Base-by-base conservation (phyloP, 2,888 invertebrate species). In the Galerucella nymphaeae region DNA sequence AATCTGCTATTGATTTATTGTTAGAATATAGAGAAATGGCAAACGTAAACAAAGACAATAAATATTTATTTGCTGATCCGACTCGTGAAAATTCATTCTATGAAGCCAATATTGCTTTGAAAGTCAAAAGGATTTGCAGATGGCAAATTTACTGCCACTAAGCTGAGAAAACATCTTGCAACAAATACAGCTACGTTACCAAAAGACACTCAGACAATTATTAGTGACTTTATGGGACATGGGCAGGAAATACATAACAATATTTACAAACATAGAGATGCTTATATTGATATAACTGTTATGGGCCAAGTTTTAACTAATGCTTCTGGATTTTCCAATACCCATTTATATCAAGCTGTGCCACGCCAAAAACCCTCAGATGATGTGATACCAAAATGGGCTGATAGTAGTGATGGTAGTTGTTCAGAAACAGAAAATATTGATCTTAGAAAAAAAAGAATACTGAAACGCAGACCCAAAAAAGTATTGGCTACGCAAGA, bases 221-320 rank as follows among this genome's bases (percentile, higher is more conserved):
- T 73, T 57, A 70, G 70, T 58, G 73, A 70, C n/a, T 73, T 66
- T 16, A 73, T 70, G 70, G 73, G 70, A 16, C 73, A 73, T 62
- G 42, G 48, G 3, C 61, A 66, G 18, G 59, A 66, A 8, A 70
- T 70, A 13, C 70, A 70, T 63, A 70, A 73, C 38, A 66, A 70
- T 62, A 70, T 73, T n/a, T 70, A 73, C 48, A 57, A 66, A 66
- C 66, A 73, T 23, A 70, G 70, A 53, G 20, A 55, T 30, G 70
- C 66, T 55, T 42, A 61, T 16, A 42, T 41, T 13, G 73, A 73
- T 20, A 70, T 66, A 11, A 20, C 70, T 20, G 23, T 14, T 13
- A 58, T 73, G 41, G 65, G 53, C 14, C n/a, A 57, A 55, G 58
- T 73, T 1, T 53, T 57, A 8, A 11, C n/a, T 23, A 8, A 57